These are phyloP conservation scores for Bagarius yarrelli DNA, from an alignment of 2,113 vertebrate species.

Conservation along the genomic window DNA sequence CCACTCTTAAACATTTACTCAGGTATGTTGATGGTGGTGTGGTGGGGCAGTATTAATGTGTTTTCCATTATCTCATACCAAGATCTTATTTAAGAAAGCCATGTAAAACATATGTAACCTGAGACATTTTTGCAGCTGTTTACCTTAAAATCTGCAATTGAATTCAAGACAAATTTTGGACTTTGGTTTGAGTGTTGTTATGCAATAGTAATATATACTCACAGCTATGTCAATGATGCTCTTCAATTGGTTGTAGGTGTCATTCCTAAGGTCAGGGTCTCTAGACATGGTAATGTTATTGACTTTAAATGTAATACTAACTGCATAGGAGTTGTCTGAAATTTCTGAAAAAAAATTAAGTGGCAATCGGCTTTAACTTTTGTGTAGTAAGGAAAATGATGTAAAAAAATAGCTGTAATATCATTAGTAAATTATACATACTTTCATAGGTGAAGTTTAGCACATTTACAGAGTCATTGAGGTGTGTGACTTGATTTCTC, in stretches of 20 bases:
- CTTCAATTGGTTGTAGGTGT: background rate
- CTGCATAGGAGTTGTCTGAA: background rate
- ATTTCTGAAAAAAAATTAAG: background rate
- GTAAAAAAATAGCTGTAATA: no score
- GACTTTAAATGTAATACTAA: background rate
- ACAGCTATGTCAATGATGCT: background rate
- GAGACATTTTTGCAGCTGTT: no score
- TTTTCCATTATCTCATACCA: no score
- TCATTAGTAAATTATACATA: conserved; percentile 3
- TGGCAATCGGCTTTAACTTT: background rate
- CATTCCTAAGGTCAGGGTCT: background rate
- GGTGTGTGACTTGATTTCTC: background rate
- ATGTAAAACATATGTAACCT: no score
- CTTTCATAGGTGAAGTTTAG: conserved; percentile 31
- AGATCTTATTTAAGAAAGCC: no score
- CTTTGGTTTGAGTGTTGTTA: background rate
- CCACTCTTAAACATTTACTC: no score
- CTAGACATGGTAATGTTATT: background rate
- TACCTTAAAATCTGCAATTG: no score
- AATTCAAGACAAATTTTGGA: no score
- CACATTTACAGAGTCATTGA: conserved; percentile 25
- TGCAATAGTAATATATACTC: background rate
- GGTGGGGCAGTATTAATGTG: no score
- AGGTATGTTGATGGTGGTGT: no score
- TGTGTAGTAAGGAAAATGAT: no score